phyloP scores from a whole-genome alignment of 1,140 invertebrate genomes.

The Polypedilum vanderplanki region DNA sequence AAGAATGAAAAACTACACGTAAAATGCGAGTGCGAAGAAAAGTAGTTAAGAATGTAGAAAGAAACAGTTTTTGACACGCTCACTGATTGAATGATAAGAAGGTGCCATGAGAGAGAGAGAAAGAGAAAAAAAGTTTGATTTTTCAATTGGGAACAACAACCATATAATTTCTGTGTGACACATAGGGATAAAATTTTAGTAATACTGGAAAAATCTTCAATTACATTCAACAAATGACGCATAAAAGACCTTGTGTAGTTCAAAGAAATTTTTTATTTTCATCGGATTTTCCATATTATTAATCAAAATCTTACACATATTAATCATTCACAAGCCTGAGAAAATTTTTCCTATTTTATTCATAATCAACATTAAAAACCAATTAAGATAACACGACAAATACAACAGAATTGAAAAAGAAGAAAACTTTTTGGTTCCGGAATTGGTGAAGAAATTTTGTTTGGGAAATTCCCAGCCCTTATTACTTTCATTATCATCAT shows the following conservation, averaged over 20 bases:
- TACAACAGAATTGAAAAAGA: neutral
- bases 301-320: neutral
- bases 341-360: neutral
- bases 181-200: too few species aligned
- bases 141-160: constrained; percentile 15
- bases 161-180: neutral
- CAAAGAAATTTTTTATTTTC: too few species aligned
- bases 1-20: neutral
- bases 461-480: neutral
- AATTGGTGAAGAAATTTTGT: neutral
- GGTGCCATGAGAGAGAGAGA: neutral
- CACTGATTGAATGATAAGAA: constrained; percentile 5
- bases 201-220: too few species aligned
- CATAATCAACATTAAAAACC: neutral
- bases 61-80: constrained; percentile 4
- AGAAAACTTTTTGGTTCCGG: neutral
- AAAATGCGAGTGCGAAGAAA: constrained; percentile 17
- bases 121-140: neutral
- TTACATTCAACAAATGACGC: too few species aligned
- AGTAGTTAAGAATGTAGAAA: constrained; percentile 4
- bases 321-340: neutral
- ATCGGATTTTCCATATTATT: too few species aligned
- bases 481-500: too few species aligned
- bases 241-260: too few species aligned
- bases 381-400: constrained; percentile 18